These are phyloP conservation scores for Siderastrea siderea DNA, from an alignment of 92 coral and sea anemone species.

Conservation along the genomic window DNA sequence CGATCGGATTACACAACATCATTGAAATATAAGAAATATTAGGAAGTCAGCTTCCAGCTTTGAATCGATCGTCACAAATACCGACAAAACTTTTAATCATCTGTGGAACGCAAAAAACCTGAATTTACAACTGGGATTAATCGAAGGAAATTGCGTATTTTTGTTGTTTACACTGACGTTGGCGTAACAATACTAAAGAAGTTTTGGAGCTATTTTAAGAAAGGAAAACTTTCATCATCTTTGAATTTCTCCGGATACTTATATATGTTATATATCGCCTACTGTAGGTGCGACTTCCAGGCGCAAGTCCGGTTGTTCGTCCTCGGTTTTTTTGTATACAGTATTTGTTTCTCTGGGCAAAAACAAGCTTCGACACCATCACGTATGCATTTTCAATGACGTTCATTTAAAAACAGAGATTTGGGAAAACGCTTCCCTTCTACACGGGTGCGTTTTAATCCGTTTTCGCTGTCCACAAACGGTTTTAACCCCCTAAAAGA, in stretches of 20 bases:
- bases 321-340: too few relatives aligned
- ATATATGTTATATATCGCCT: not conserved
- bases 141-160: not conserved
- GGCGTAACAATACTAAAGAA: not conserved
- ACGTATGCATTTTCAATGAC: too few relatives aligned
- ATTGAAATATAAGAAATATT: not conserved
- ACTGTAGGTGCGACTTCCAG: not conserved
- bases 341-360: too few relatives aligned
- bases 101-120: not conserved
- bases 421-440: not conserved
- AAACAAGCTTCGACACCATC: not conserved
- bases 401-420: not conserved
- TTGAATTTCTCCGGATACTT: constrained; percentile 4
- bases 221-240: not conserved
- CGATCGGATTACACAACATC: not conserved
- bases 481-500: too few relatives aligned
- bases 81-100: not conserved
- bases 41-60: not conserved
- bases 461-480: too few relatives aligned
- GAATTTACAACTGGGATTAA: not conserved
- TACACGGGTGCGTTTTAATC: not conserved
- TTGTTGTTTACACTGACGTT: not conserved
- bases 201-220: not conserved
- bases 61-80: not conserved
- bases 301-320: too few relatives aligned